Evolutionary conservation across 2,888 invertebrate genomes (phyloP), one percentile per base, ranked within the genome.

Genomic region (Morpho achilles): DNA sequence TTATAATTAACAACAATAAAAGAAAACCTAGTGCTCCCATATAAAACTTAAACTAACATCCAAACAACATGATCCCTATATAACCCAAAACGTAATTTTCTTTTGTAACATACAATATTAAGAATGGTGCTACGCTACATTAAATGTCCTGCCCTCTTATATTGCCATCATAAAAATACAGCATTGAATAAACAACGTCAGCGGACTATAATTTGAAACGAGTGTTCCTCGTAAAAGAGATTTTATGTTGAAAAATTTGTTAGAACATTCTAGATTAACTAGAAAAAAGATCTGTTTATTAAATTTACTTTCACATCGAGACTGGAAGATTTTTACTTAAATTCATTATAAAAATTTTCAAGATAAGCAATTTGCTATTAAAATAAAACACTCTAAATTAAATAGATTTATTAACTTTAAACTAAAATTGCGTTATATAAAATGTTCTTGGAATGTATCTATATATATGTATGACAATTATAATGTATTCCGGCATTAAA

Each of bases 161-260:
- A 64, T 56, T 59, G 54, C 54, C 57, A 49, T 46, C 59, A 65
- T 68, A 67, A 65, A 68, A 68, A 62, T 64, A 60, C 63, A 62
- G 61, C 59, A 63, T 61, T 61, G 56, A 65, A 64, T 64, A 64
- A 64, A 65, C 50, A 59, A 60, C 56, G 56, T 53, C 49, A 56
- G 51, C 54, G 39, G 51, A 48, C 44, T 52, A 52, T 55, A 47
- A 43, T 59, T 52, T 52, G 53, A 58, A 58, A 58, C 45, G 53
- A 43, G 58, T 16, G n/a, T 45, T 49, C 40, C 53, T 58, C 58
- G 53, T 58, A 58, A 58, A 58, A 58, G 48, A 53, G 49, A 8
- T 55, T 55, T 59, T 59, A 55, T 55, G 32, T 40, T 41, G 41
- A 46, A 53, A 56, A 55, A 23, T 50, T 22, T 39, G 32, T 43